Conservation (phyloP, 2,113 vertebrate species). For the Eclectus roratus region DNA sequence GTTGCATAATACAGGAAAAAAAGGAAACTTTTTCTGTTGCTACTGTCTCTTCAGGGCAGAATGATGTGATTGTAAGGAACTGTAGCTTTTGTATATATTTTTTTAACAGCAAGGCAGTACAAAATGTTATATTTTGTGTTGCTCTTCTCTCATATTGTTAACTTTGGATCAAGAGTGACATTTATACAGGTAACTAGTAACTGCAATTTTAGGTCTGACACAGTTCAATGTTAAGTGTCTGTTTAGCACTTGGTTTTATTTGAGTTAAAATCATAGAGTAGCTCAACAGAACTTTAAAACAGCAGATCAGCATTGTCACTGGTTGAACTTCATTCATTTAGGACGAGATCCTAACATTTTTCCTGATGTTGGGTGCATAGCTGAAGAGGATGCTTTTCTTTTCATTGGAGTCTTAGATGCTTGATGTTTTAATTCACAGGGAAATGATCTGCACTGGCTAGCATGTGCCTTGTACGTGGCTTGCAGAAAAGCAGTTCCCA, state of each 20-base stretch:
- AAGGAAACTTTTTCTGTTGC: no score
- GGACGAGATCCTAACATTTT: neutral
- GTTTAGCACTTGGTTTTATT: neutral
- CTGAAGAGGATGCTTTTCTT: neutral
- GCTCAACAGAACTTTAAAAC: neutral
- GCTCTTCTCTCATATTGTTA: no score
- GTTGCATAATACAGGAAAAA: no score
- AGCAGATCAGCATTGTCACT: rapidly evolving
- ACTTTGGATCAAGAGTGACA: neutral
- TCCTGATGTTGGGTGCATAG: rapidly evolving
- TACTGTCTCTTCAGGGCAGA: no score
- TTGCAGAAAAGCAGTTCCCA: slow-evolving; percentile 89
- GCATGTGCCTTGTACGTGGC: slow-evolving; percentile 92
- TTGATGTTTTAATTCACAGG: slow-evolving; percentile 72
- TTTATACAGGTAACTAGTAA: neutral
- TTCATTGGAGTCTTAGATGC: neutral
- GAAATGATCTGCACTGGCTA: slow-evolving; percentile 91
- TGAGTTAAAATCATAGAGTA: neutral
- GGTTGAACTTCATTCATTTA: no score
- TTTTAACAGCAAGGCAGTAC: no score
- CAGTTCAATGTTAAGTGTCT: neutral
- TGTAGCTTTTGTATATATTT: no score
- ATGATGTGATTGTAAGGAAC: no score
- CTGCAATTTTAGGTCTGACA: neutral
- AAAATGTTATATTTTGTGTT: no score